Percentiles rank a stretch among this genome's conserved stretches.
phyloP scores from a whole-genome alignment of 1,140 invertebrate genomes.

The Pentalonia nigronervosa region DNA sequence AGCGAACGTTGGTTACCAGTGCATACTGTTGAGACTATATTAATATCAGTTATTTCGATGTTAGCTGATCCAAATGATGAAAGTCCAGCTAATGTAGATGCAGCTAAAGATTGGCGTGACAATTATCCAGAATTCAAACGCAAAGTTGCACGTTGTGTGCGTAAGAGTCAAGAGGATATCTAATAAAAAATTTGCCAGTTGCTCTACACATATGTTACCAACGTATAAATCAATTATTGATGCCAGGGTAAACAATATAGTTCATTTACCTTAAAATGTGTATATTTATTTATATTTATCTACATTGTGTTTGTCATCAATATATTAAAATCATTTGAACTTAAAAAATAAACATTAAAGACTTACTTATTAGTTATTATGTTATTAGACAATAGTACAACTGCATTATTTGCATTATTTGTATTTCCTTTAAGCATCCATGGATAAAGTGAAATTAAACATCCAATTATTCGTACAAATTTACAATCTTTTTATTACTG shows the following conservation, averaged over 20 bases:
- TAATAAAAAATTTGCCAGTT: constrained; percentile 67
- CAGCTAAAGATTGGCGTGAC: constrained; percentile 99
- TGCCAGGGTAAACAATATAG: constrained; percentile 44
- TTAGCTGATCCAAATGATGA: constrained; percentile 99
- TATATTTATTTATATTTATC: neutral
- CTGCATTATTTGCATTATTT: neutral
- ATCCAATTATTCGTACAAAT: constrained; percentile 4
- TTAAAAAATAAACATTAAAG: neutral
- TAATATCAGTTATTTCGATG: constrained; percentile 99
- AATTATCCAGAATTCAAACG: constrained; percentile 96
- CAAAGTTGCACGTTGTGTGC: constrained; percentile 95
- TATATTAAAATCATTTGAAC: neutral
- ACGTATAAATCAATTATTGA: constrained; percentile 49
- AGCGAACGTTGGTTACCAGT: constrained; percentile 98
- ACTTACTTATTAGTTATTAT: neutral
- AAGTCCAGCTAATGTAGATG: constrained; percentile 99
- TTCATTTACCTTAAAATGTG: constrained; percentile 25
- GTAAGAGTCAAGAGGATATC: constrained; percentile 98
- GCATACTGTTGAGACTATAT: constrained; percentile 99
- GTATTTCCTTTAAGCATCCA: neutral
- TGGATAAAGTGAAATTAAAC: neutral
- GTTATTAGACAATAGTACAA: neutral
- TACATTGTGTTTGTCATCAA: constrained; percentile 30
- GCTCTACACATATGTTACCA: constrained; percentile 50
- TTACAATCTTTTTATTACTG: constrained; percentile 1